Percentiles rank a stretch among this genome's conserved stretches.
Evolutionary conservation across 1,140 invertebrate genomes (phyloP).

Genomic region (Stenopsyche tienmushanensis): DNA sequence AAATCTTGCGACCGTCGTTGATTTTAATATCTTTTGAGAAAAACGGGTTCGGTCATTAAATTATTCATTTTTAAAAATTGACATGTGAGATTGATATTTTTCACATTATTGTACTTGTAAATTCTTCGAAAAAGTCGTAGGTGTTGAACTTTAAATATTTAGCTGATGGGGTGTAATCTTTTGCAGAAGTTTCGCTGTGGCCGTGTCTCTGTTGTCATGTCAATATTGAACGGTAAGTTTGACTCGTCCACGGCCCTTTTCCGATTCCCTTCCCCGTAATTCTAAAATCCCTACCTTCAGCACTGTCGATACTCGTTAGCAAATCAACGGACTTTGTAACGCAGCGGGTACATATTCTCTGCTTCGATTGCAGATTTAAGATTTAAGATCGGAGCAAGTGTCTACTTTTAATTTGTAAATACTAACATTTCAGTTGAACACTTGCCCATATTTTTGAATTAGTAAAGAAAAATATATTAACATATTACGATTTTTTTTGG

Average conservation of each 20-base stretch:
- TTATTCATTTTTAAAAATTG: no score
- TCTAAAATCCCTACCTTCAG: not conserved
- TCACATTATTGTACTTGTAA: not conserved
- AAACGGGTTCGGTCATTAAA: no score
- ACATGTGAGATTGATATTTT: not conserved
- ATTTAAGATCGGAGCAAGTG: slow-evolving; percentile 19
- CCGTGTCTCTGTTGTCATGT: slow-evolving; percentile 54
- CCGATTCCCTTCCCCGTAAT: slow-evolving; percentile 4
- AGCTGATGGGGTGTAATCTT: slow-evolving; percentile 58
- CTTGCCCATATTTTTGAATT: slow-evolving; percentile 6
- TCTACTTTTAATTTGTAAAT: slow-evolving; percentile 11
- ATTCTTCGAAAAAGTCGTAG: slow-evolving; percentile 6
- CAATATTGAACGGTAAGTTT: slow-evolving; percentile 56
- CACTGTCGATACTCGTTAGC: slow-evolving; percentile 1
- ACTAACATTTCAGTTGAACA: not conserved
- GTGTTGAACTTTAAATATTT: slow-evolving; percentile 24
- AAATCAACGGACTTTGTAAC: slow-evolving; percentile 5
- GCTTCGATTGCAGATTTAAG: slow-evolving; percentile 3
- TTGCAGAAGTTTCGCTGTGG: slow-evolving; percentile 59
- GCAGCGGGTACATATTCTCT: slow-evolving; percentile 13
- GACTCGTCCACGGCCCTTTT: slow-evolving; percentile 15
- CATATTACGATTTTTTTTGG: slow-evolving; percentile 57
- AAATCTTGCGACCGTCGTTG: no score
- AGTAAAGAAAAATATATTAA: slow-evolving; percentile 48
- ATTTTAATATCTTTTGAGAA: no score